A percentile compares a stretch with the other conserved stretches of the same genome.
Conservation (phyloP, 2,888 invertebrate genomes). For the Dryobota labecula region DNA sequence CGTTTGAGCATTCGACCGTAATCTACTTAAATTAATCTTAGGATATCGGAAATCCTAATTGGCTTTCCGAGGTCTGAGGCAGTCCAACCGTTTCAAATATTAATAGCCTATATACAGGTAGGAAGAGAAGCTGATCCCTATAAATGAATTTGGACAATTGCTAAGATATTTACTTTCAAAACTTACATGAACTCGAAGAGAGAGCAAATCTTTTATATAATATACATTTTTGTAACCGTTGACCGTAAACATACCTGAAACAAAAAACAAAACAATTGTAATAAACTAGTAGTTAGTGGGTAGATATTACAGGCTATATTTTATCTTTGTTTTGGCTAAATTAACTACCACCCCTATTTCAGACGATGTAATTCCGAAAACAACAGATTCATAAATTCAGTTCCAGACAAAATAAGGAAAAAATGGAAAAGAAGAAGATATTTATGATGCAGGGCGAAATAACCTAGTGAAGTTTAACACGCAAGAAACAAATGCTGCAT, state of each 20-base stretch:
- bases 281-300: conserved; percentile 43
- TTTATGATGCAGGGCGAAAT: conserved; percentile 42
- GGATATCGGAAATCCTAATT: conserved; percentile 18
- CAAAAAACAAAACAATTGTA: conserved; percentile 55
- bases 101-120: background rate
- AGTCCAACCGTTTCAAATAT: background rate
- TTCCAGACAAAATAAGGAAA: conserved; percentile 49
- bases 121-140: background rate
- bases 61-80: background rate
- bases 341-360: conserved; percentile 39
- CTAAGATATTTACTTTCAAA: background rate
- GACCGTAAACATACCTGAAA: conserved; percentile 56
- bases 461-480: conserved; percentile 7
- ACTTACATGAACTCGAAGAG: conserved; percentile 11
- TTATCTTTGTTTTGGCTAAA: conserved; percentile 51
- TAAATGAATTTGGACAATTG: background rate
- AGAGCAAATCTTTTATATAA: background rate
- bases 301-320: conserved; percentile 31
- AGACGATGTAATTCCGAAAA: conserved; percentile 53
- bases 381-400: conserved; percentile 63
- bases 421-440: conserved; percentile 33
- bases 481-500: conserved; percentile 7
- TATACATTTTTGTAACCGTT: background rate
- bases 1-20: background rate
- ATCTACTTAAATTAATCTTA: background rate